These are phyloP conservation scores for Pygathrix nemaeus DNA, from an alignment of 2,113 vertebrate species.

Conservation along the genomic window DNA sequence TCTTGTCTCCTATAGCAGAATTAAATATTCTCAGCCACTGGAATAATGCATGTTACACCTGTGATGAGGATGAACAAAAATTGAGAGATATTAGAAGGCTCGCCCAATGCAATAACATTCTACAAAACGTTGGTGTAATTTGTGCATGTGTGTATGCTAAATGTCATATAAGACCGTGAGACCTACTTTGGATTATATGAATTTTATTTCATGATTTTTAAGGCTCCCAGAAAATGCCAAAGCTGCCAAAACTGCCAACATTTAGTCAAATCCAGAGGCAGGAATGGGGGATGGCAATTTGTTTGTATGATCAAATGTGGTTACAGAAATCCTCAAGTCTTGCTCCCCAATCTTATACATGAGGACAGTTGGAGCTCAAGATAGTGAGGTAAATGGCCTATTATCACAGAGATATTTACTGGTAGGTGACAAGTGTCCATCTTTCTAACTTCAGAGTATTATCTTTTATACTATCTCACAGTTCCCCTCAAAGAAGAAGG, in stretches of 20 bases:
- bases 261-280: not conserved
- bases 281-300: not conserved
- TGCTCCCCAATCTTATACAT: not conserved
- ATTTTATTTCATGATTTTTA: not conserved
- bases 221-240: not conserved
- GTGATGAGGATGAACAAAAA: too few relatives aligned
- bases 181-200: not conserved
- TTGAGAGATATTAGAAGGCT: too few relatives aligned
- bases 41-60: too few relatives aligned
- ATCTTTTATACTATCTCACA: not conserved
- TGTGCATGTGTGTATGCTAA: not conserved
- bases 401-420: not conserved
- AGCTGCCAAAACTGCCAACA: not conserved
- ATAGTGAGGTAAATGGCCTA: not conserved
- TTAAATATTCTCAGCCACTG: too few relatives aligned
- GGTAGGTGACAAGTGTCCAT: not conserved
- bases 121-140: too few relatives aligned
- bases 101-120: too few relatives aligned
- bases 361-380: not conserved
- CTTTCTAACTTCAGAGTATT: not conserved
- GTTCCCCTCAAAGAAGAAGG: not conserved
- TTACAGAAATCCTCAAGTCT: not conserved
- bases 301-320: not conserved
- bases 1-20: too few relatives aligned
- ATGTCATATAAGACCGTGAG: not conserved